Evolutionary conservation across 2,888 invertebrate species (phyloP).

Genomic region (Pterostichus niger): DNA sequence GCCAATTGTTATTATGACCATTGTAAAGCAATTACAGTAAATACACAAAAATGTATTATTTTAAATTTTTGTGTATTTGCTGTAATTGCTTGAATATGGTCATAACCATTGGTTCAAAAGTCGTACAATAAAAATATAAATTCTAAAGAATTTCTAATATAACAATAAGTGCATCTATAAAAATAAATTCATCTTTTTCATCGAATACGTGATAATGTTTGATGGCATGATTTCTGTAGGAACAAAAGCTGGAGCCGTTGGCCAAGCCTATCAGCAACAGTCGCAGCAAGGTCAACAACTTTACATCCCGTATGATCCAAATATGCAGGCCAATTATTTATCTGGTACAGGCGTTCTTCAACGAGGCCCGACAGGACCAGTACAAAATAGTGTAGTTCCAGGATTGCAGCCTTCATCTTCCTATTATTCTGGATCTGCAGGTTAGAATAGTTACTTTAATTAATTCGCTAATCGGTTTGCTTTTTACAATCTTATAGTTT

Average conservation of each 20-base stretch:
- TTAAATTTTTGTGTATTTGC: no score
- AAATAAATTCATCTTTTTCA: no score
- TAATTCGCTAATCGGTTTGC: no score
- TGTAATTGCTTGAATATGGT: no score
- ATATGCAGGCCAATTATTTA: constrained; percentile 81
- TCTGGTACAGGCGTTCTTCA: constrained; percentile 83
- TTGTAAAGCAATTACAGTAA: no score
- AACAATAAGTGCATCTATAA: background rate
- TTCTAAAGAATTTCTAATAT: background rate
- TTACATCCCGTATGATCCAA: constrained; percentile 82
- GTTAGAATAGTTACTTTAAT: constrained; percentile 71
- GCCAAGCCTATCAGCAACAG: constrained; percentile 80
- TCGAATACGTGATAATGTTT: no score
- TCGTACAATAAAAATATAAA: no score
- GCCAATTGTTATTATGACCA: no score
- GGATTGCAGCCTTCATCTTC: constrained; percentile 78
- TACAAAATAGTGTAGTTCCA: constrained; percentile 77
- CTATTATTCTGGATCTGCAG: constrained; percentile 79
- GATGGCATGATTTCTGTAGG: constrained; percentile 69
- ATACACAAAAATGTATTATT: no score
- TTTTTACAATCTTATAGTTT: constrained; percentile 13
- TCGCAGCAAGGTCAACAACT: constrained; percentile 79
- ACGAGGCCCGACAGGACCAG: constrained; percentile 79
- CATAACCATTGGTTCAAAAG: no score
- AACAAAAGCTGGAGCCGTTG: constrained; percentile 80